A percentile compares a stretch with the other conserved stretches of the same genome.
phyloP scores from a whole-genome alignment of 1,140 invertebrate species.

The Drosophila eugracilis region DNA sequence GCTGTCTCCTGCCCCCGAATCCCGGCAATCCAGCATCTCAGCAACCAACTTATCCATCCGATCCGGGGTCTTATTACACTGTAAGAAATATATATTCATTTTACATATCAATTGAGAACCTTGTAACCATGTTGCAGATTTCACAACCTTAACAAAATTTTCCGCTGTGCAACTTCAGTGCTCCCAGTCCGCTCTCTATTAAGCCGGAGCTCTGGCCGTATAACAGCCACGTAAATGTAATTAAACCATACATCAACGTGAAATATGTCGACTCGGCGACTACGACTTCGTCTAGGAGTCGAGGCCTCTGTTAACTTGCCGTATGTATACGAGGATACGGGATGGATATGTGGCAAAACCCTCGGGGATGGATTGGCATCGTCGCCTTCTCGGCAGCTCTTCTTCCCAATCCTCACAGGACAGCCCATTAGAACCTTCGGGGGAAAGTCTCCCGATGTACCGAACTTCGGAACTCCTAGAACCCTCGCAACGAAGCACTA shows the following conservation, averaged over 20 bases:
- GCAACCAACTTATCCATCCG: slow-evolving; percentile 1
- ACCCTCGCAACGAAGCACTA: slow-evolving; percentile 17
- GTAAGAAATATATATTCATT: no score
- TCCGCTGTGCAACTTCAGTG: slow-evolving; percentile 5
- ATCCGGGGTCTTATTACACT: neutral
- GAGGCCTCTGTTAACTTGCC: slow-evolving; percentile 18
- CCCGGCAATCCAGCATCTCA: neutral
- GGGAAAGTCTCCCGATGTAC: neutral
- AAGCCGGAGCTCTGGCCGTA: slow-evolving; percentile 25
- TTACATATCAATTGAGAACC: no score
- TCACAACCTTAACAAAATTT: neutral
- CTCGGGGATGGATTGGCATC: slow-evolving; percentile 14
- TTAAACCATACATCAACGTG: slow-evolving; percentile 83
- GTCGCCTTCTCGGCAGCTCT: slow-evolving; percentile 1
- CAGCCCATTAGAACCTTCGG: slow-evolving; percentile 21
- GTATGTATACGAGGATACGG: neutral
- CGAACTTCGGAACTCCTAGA: neutral
- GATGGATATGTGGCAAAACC: slow-evolving; percentile 17
- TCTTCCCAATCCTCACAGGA: slow-evolving; percentile 7
- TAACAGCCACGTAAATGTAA: slow-evolving; percentile 80
- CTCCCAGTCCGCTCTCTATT: slow-evolving; percentile 12
- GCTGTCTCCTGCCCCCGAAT: slow-evolving; percentile 42
- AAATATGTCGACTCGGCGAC: slow-evolving; percentile 70
- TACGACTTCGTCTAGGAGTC: slow-evolving; percentile 15
- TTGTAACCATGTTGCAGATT: no score